Evolutionary conservation across 2,113 vertebrate genomes (phyloP).

Genomic region (Hippopotamus amphibius): DNA sequence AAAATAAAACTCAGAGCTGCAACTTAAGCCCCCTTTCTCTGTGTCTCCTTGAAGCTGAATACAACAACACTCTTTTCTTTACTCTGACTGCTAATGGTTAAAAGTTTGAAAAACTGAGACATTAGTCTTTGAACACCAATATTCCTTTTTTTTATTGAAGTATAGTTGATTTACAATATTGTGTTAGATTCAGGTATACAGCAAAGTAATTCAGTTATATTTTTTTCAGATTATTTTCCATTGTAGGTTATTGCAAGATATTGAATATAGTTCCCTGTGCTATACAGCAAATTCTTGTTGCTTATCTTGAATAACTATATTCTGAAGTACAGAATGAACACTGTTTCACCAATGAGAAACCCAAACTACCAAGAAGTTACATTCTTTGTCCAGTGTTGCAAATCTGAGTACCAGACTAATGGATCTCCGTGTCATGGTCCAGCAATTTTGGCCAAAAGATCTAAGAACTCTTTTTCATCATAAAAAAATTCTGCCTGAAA

Average conservation of each 20-base stretch:
- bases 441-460: not conserved
- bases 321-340: not conserved
- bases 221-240: not conserved
- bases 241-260: not conserved
- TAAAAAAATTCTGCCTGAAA: not conserved
- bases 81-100: not conserved
- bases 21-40: not conserved
- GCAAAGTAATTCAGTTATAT: not conserved
- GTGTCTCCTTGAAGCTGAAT: not conserved
- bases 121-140: not conserved
- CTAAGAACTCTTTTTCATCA: not conserved
- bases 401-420: not conserved
- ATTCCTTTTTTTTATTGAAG: not conserved
- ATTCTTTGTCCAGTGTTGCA: not conserved
- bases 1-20: slow-evolving; percentile 5
- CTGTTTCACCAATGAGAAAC: not conserved
- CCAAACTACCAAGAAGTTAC: not conserved
- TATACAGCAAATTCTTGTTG: not conserved
- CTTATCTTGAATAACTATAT: not conserved
- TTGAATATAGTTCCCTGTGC: not conserved
- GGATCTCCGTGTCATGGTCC: not conserved
- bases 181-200: not conserved
- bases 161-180: not conserved
- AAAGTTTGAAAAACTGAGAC: not conserved
- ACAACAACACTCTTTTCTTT: not conserved